Percentiles rank a stretch among this genome's conserved stretches.
phyloP scores from a whole-genome alignment of 2,113 vertebrate species.

The Prunella himalayana region DNA sequence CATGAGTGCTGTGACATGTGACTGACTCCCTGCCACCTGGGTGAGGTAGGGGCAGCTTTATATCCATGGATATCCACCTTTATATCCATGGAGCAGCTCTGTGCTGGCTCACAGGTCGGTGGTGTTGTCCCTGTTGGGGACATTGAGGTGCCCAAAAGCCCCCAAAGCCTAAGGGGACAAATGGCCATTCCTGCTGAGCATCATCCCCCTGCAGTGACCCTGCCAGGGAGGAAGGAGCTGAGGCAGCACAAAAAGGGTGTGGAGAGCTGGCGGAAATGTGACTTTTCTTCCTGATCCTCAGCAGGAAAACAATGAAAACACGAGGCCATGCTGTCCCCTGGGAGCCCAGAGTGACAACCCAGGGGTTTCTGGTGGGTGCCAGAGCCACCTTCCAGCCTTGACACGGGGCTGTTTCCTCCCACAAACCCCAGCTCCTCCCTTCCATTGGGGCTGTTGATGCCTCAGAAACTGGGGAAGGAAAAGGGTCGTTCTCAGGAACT shows the following conservation, averaged over 20 bases:
- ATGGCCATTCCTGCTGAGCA: fast-evolving
- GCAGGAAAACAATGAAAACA: background rate
- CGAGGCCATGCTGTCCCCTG: background rate
- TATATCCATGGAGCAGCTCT: background rate
- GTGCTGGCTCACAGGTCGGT: background rate
- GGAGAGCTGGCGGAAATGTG: background rate
- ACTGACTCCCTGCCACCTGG: fast-evolving
- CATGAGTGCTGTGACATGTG: fast-evolving
- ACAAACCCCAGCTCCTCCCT: background rate
- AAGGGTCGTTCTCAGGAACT: no score
- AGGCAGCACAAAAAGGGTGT: background rate
- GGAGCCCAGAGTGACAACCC: background rate
- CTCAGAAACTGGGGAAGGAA: background rate
- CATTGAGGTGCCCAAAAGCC: fast-evolving
- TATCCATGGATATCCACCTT: background rate
- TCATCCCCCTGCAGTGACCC: fast-evolving
- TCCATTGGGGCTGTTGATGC: background rate
- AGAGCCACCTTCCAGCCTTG: background rate
- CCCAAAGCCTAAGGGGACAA: fast-evolving
- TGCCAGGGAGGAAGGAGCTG: background rate
- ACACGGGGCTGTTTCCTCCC: background rate
- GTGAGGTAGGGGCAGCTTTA: background rate
- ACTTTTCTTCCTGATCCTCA: background rate
- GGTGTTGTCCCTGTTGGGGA: fast-evolving
- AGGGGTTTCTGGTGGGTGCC: background rate